Base-by-base conservation (phyloP, 2,797 vertebrate genomes). In the Malacoctenus gilli region DNA sequence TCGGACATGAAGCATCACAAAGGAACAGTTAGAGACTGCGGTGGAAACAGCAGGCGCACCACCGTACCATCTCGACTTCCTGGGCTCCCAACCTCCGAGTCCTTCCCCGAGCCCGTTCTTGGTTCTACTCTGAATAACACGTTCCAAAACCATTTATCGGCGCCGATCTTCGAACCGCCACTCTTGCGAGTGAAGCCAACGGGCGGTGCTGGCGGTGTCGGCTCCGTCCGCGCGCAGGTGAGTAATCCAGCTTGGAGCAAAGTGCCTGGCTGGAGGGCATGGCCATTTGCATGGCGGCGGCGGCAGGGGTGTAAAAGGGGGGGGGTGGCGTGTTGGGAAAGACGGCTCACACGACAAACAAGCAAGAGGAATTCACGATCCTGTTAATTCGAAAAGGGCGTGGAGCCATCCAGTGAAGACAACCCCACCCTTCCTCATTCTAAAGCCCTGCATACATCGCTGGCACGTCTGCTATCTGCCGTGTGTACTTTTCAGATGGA, bases 21-120 rank as follows among this genome's bases (percentile, higher is more conserved):
- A 32, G 20, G 11, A 20, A 50, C 48, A 48, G 16, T 8, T 63
- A 54, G 54, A 49, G 22, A 63, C n/a, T n/a, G n/a, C n/a, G n/a
- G n/a, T n/a, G n/a, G 34, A 12, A 14, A 2, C 37, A 35, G 15
- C 41, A 32, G 49, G 28, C 35, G 43, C 11, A 59, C 15, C 31
- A 68, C 67, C 82, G 28, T 75, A 83, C 86, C 82, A 86, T 88
- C 25, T 43, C 18, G 30, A 60, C 38, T 53, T 72, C 38, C 72
- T 43, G 50, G 39, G 71, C 21, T 44, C 13, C 51, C 30, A 73
- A 30, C 41, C 48, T 35, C 41, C 6, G 31, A 53, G 37, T n/a
- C n/a, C n/a, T n/a, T n/a, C n/a, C n/a, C n/a, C n/a, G n/a, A n/a
- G n/a, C n/a, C n/a, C n/a, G n/a, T 31, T 39, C 9, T 36, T n/a